A percentile compares a stretch with the other conserved stretches of the same genome.
These are phyloP conservation scores for Chamaea fasciata DNA, from an alignment of 2,113 vertebrate genomes.

Conservation along the genomic window DNA sequence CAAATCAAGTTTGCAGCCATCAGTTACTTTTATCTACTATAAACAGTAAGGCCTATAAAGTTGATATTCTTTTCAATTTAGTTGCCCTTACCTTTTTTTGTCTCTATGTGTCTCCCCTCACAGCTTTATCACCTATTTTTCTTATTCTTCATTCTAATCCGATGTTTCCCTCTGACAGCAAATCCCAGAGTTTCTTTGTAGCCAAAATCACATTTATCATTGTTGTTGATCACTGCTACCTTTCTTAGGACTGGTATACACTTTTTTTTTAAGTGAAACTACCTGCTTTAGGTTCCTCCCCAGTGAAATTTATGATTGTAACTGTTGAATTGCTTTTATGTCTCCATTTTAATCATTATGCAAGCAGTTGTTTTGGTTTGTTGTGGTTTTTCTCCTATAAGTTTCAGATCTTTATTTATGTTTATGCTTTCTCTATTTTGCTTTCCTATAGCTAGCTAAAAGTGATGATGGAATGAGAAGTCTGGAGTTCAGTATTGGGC, in stretches of 20 bases:
- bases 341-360: slow-evolving; percentile 41
- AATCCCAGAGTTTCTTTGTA: slow-evolving; percentile 37
- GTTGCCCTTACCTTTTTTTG: not conserved
- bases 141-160: slow-evolving; percentile 1
- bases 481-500: not conserved
- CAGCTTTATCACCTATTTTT: not conserved
- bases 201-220: slow-evolving; percentile 48
- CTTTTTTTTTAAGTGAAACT: slow-evolving; percentile 49
- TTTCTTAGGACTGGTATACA: slow-evolving; percentile 14
- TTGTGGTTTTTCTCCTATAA: not conserved
- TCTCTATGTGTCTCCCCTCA: not conserved
- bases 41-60: not conserved
- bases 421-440: not conserved
- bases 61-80: not conserved
- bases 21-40: not conserved
- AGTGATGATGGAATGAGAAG: not conserved
- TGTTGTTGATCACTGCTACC: not conserved
- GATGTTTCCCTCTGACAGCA: slow-evolving; percentile 16
- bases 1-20: not conserved
- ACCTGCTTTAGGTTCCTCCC: slow-evolving; percentile 9
- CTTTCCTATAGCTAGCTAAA: not conserved
- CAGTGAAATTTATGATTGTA: slow-evolving; percentile 47
- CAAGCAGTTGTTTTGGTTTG: not conserved
- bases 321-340: slow-evolving; percentile 21
- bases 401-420: not conserved